Percentiles rank a stretch among this genome's conserved stretches.
phyloP scores from a whole-genome alignment of 2,797 vertebrate species.

The Petrocephalus schoutedeni region DNA sequence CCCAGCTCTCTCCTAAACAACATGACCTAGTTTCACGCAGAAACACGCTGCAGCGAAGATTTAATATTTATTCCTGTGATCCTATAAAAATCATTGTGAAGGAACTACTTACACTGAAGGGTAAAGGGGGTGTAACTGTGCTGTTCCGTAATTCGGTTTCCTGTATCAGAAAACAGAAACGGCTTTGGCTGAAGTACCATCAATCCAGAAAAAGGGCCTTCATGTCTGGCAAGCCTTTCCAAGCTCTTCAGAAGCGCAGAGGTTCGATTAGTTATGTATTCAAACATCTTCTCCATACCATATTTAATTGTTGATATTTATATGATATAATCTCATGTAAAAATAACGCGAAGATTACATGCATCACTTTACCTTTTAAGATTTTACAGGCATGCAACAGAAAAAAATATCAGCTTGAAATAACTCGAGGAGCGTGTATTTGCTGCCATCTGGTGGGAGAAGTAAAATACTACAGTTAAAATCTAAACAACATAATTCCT shows the following conservation, averaged over 20 bases:
- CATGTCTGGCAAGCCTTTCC: not conserved
- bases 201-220: conserved; percentile 12
- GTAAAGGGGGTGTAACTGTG: not conserved
- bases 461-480: not conserved
- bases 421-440: not conserved
- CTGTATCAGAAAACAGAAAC: conserved; percentile 13
- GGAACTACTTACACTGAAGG: conserved; percentile 15
- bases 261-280: not conserved
- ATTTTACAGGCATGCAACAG: not conserved
- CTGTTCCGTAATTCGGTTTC: conserved; percentile 28
- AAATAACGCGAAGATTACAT: not conserved
- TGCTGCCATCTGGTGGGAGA: conserved; percentile 15
- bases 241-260: not conserved
- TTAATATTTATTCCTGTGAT: conserved; percentile 34
- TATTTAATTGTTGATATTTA: not conserved
- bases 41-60: conserved; percentile 20
- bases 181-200: conserved; percentile 8
- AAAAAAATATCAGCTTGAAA: no score
- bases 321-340: not conserved
- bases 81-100: conserved; percentile 33
- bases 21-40: conserved; percentile 30
- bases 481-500: not conserved
- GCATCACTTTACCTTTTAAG: not conserved
- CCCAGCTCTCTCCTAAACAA: conserved; percentile 12
- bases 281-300: not conserved